A percentile compares a stretch with the other conserved stretches of the same genome.
These are phyloP conservation scores for Caenorhabditis sp. DNA, from an alignment of 2,888 invertebrate species.

Conservation along the genomic window DNA sequence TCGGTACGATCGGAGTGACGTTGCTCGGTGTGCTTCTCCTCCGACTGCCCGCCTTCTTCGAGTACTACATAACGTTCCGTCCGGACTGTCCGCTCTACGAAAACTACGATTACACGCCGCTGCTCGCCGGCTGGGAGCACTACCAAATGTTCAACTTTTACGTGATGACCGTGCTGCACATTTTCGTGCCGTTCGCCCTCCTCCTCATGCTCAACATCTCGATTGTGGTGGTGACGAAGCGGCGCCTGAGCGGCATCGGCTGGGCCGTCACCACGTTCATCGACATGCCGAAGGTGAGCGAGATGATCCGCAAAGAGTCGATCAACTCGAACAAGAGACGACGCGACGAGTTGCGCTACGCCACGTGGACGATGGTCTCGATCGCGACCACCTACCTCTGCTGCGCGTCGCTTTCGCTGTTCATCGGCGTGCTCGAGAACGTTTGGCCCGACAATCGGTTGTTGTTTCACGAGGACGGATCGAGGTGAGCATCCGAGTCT, in stretches of 20 bases:
- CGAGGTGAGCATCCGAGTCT: conserved; percentile 57
- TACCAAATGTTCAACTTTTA: conserved; percentile 74
- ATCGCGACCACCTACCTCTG: conserved; percentile 73
- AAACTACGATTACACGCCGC: conserved; percentile 70
- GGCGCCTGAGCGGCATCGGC: conserved; percentile 60
- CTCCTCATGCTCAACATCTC: conserved; percentile 69
- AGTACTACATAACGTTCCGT: conserved; percentile 68
- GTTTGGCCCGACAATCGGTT: conserved; percentile 67
- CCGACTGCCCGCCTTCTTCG: conserved; percentile 71
- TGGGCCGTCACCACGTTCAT: conserved; percentile 68
- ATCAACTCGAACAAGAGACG: conserved; percentile 64
- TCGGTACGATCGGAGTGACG: conserved; percentile 53
- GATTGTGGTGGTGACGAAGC: conserved; percentile 71
- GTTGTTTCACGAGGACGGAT: conserved; percentile 68
- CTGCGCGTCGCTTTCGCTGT: conserved; percentile 73
- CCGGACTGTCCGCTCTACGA: conserved; percentile 67
- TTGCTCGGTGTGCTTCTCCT: conserved; percentile 60
- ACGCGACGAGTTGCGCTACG: conserved; percentile 69
- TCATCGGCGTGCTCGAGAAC: conserved; percentile 72
- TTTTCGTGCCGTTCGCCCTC: conserved; percentile 70
- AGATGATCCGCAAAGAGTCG: conserved; percentile 71
- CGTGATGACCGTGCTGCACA: conserved; percentile 69
- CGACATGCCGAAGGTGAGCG: conserved; percentile 72
- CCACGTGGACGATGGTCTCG: conserved; percentile 74
- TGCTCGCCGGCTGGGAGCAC: conserved; percentile 64